A percentile compares a stretch with the other conserved stretches of the same genome.
These are phyloP conservation scores for Neria commutata DNA, from an alignment of 2,888 invertebrate species.

Conservation along the genomic window DNA sequence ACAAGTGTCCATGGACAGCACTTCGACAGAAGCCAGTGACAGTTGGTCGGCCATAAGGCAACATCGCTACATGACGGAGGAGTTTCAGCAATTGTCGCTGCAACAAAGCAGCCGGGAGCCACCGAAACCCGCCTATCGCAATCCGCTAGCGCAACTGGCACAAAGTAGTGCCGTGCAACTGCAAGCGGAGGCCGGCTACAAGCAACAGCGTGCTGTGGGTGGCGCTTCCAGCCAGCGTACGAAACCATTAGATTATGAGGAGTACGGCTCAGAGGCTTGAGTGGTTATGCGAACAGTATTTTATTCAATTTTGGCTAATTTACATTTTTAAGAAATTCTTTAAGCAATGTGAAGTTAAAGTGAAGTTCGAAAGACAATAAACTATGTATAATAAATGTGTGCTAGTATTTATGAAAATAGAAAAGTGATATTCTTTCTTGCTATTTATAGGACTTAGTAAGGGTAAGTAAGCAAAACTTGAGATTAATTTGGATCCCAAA, in stretches of 20 bases:
- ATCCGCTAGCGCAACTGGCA: constrained; percentile 35
- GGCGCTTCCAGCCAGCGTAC: background rate
- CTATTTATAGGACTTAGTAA: no score
- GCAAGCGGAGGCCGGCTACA: background rate
- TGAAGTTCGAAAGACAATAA: no score
- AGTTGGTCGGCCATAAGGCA: constrained; percentile 66
- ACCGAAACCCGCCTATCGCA: constrained; percentile 34
- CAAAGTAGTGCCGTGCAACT: background rate
- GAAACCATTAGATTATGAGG: constrained; percentile 37
- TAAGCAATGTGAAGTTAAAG: no score
- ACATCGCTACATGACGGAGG: constrained; percentile 62
- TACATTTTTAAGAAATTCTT: no score
- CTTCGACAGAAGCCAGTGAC: constrained; percentile 36
- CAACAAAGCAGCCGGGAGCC: constrained; percentile 14
- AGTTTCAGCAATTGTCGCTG: constrained; percentile 34
- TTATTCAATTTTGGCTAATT: no score
- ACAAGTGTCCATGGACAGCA: constrained; percentile 41
- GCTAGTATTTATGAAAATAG: no score
- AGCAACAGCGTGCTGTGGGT: no score
- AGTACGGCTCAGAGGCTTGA: constrained; percentile 16
- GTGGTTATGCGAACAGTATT: background rate
- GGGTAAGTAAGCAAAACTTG: no score
- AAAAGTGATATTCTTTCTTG: no score
- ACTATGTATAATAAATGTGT: no score
- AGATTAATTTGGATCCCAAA: no score